A percentile compares a stretch with the other conserved stretches of the same genome.
These are phyloP conservation scores for Epicauta chinensis DNA, from an alignment of 1,140 invertebrate species.

Conservation along the genomic window DNA sequence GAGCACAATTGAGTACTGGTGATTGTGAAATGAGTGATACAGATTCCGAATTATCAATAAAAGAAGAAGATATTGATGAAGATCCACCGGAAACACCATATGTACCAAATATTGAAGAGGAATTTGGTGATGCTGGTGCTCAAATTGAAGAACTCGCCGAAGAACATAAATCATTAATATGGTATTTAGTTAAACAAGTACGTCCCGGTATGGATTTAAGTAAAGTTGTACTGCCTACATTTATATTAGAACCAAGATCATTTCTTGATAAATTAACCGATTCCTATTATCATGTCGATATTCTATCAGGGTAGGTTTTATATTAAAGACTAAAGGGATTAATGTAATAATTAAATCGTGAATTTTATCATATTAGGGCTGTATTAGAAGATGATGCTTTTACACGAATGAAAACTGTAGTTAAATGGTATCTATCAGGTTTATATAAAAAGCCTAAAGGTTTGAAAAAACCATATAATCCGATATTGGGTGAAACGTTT, in stretches of 20 bases:
- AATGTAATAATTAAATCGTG: not conserved
- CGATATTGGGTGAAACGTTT: conserved; percentile 87
- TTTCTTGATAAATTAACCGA: conserved; percentile 90
- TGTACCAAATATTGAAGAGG: conserved; percentile 56
- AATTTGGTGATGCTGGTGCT: conserved; percentile 72
- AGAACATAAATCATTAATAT: conserved; percentile 91
- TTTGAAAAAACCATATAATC: conserved; percentile 95
- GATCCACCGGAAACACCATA: conserved; percentile 56
- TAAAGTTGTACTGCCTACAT: conserved; percentile 87
- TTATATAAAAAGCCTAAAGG: conserved; percentile 87
- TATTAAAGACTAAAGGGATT: not conserved
- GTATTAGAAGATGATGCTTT: conserved; percentile 82
- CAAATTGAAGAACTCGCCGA: conserved; percentile 88
- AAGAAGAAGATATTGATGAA: conserved; percentile 46
- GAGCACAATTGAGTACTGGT: conserved; percentile 38
- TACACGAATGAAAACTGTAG: conserved; percentile 80
- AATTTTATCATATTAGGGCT: conserved; percentile 58
- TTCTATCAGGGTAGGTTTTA: conserved; percentile 68
- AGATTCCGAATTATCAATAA: conserved; percentile 49
- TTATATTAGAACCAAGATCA: conserved; percentile 84
- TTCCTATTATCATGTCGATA: conserved; percentile 90
- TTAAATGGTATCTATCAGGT: conserved; percentile 85
- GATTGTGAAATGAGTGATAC: conserved; percentile 48
- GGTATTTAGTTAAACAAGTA: conserved; percentile 91
- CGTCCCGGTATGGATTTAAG: conserved; percentile 95